Evolutionary conservation across 2,797 vertebrate species (phyloP).

Genomic region (Orientallactaga sibirica): DNA sequence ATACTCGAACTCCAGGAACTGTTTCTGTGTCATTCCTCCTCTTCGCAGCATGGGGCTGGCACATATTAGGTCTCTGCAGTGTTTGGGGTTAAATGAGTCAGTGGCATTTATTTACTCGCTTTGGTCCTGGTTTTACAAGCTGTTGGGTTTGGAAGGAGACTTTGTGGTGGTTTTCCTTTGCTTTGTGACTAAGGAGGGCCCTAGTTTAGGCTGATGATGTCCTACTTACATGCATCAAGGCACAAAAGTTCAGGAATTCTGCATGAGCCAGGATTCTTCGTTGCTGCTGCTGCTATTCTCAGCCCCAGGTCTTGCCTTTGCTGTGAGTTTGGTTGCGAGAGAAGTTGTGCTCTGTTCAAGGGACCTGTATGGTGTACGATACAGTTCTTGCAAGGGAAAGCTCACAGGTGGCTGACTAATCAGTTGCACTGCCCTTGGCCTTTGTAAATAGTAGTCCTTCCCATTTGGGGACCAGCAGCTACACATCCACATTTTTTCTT

Average conservation of each 20-base stretch:
- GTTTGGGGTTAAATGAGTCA: slow-evolving; percentile 67
- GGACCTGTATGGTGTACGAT: slow-evolving; percentile 8
- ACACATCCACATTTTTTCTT: slow-evolving; percentile 65
- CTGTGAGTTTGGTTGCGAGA: slow-evolving; percentile 59
- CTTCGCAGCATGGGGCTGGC: background rate
- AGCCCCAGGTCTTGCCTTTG: slow-evolving; percentile 32
- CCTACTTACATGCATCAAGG: slow-evolving; percentile 56
- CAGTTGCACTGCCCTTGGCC: slow-evolving; percentile 61
- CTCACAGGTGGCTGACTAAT: slow-evolving; percentile 68
- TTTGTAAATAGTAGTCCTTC: slow-evolving; percentile 58
- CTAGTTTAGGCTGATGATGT: slow-evolving; percentile 21
- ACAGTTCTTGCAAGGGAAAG: slow-evolving; percentile 39
- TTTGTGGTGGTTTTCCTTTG: slow-evolving; percentile 65
- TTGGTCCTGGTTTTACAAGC: slow-evolving; percentile 77
- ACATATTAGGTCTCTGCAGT: slow-evolving; percentile 64
- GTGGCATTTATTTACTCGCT: background rate
- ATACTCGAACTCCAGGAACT: background rate
- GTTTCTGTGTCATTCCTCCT: slow-evolving; percentile 26
- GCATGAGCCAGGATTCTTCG: slow-evolving; percentile 19
- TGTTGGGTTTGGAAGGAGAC: slow-evolving; percentile 48
- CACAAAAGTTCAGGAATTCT: slow-evolving; percentile 49
- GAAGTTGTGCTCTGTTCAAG: background rate
- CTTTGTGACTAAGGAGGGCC: slow-evolving; percentile 54
- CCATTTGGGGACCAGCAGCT: slow-evolving; percentile 58
- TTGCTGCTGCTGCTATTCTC: slow-evolving; percentile 29